Evolutionary conservation across 2,113 vertebrate species (phyloP).

Genomic region (Sinocyclocheilus maitianheensis): DNA sequence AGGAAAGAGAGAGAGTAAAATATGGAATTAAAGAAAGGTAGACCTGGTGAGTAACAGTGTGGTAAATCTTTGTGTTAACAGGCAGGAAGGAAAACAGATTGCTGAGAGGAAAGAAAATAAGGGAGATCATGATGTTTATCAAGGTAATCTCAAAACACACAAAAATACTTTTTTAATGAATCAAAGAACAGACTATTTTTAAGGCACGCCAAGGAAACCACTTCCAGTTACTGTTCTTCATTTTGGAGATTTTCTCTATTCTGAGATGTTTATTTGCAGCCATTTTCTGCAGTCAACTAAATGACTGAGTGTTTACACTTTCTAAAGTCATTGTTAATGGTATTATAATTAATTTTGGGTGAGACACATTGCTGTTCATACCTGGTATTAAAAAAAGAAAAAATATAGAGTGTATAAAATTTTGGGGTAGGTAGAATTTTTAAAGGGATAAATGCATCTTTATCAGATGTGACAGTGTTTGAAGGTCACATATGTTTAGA

Average conservation of each 20-base stretch:
- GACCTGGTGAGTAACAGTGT: constrained; percentile 1
- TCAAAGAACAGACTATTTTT: not conserved
- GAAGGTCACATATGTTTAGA: not conserved
- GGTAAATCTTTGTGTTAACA: constrained; percentile 31
- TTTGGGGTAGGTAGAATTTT: too few relatives aligned
- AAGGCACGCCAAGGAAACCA: not conserved
- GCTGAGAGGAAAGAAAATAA: constrained; percentile 21
- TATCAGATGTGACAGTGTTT: not conserved
- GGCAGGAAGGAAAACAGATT: constrained; percentile 28
- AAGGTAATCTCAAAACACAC: not conserved
- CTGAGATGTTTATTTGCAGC: too few relatives aligned
- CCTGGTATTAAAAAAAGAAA: too few relatives aligned
- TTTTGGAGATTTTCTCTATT: not conserved
- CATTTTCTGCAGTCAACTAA: too few relatives aligned
- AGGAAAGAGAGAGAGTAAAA: not conserved
- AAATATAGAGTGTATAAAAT: too few relatives aligned
- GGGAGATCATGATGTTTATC: not conserved
- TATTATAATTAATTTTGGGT: too few relatives aligned
- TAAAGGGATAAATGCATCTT: too few relatives aligned
- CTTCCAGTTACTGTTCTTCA: not conserved
- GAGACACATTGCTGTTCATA: too few relatives aligned
- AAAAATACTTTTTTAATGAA: not conserved
- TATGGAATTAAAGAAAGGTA: not conserved
- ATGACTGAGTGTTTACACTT: too few relatives aligned
- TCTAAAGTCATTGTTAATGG: too few relatives aligned